phyloP scores from a whole-genome alignment of 2,797 vertebrate species.

The Chanos chanos region DNA sequence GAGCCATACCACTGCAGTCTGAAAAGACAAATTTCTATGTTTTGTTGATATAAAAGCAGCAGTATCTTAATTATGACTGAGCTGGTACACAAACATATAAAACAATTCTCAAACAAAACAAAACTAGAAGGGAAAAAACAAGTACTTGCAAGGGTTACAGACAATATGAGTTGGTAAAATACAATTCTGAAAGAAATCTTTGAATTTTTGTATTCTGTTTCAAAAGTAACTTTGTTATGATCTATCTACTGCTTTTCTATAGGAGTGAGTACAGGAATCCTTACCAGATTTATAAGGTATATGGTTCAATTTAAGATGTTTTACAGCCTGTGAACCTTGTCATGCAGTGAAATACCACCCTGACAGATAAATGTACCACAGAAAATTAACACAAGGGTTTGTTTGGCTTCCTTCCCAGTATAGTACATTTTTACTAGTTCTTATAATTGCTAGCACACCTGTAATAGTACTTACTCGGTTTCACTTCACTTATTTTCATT shows the following conservation, averaged over 20 bases:
- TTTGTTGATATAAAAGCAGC: too few species aligned
- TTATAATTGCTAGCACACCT: conserved; percentile 79
- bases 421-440: conserved; percentile 68
- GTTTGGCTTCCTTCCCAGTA: conserved; percentile 61
- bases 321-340: conserved; percentile 30
- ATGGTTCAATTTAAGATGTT: conserved; percentile 10
- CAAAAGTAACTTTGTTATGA: neutral
- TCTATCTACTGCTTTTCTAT: too few species aligned
- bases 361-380: conserved; percentile 27
- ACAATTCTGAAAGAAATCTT: neutral
- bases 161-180: neutral
- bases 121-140: too few species aligned
- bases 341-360: conserved; percentile 45
- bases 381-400: conserved; percentile 65
- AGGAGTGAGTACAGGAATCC: neutral
- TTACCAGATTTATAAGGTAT: conserved; percentile 39
- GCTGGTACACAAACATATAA: too few species aligned
- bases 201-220: neutral
- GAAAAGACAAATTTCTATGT: too few species aligned
- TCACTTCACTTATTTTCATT: conserved; percentile 55
- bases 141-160: neutral
- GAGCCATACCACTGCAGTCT: too few species aligned
- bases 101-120: too few species aligned
- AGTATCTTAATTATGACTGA: too few species aligned
- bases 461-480: conserved; percentile 51